phyloP scores from a whole-genome alignment of 1,140 invertebrate species.

The Hyles vespertilio region DNA sequence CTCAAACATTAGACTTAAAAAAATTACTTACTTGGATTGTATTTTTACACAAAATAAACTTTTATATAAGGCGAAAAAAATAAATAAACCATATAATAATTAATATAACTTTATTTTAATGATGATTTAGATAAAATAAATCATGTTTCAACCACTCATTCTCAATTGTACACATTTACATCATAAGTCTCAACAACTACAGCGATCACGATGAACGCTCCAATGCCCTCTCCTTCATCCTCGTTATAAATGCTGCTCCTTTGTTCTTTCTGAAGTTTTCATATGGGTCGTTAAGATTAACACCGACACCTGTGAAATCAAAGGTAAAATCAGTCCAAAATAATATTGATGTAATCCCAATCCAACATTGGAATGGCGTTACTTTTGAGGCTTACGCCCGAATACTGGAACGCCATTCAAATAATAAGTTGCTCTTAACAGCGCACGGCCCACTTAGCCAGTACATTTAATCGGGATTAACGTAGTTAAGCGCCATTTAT shows the following conservation, averaged over 20 bases:
- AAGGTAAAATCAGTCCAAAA: too few relatives aligned
- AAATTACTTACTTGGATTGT: too few relatives aligned
- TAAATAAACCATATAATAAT: slow-evolving; percentile 34
- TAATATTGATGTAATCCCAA: background rate
- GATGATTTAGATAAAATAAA: slow-evolving; percentile 72
- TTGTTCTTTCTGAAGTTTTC: slow-evolving; percentile 98
- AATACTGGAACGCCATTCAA: too few relatives aligned
- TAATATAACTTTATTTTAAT: slow-evolving; percentile 59
- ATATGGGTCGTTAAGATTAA: slow-evolving; percentile 94
- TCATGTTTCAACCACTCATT: slow-evolving; percentile 60
- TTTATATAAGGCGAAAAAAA: slow-evolving; percentile 10
- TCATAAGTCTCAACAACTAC: slow-evolving; percentile 23
- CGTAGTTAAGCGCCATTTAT: too few relatives aligned
- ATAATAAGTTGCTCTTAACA: too few relatives aligned
- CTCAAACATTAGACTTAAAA: too few relatives aligned
- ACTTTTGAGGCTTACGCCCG: too few relatives aligned
- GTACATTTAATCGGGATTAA: too few relatives aligned
- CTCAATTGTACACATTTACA: slow-evolving; percentile 66
- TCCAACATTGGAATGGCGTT: too few relatives aligned
- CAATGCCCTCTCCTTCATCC: slow-evolving; percentile 95
- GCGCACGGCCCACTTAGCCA: too few relatives aligned
- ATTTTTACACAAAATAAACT: slow-evolving; percentile 5
- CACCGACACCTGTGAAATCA: slow-evolving; percentile 80
- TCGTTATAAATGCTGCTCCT: slow-evolving; percentile 95
- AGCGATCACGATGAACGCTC: slow-evolving; percentile 79